A percentile compares a stretch with the other conserved stretches of the same genome.
Conservation (phyloP, 2,797 vertebrate genomes). For the Silurus lanzhouensis region DNA sequence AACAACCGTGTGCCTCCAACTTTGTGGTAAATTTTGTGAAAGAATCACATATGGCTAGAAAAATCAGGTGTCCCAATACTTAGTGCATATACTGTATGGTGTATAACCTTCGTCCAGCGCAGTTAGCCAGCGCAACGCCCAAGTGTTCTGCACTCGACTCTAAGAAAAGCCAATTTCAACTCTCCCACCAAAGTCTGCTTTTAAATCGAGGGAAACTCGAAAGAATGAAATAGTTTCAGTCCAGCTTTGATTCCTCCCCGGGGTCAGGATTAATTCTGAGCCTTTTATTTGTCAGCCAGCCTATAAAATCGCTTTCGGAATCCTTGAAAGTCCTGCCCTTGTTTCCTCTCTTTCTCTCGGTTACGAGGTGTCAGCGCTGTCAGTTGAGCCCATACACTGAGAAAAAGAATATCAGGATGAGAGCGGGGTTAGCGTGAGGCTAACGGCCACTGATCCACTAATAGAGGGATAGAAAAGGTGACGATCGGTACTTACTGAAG, state of each 20-base stretch:
- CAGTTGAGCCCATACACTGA: constrained; percentile 51
- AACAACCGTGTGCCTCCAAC: no score
- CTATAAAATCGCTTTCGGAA: constrained; percentile 65
- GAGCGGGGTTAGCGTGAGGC: constrained; percentile 30
- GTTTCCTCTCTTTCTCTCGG: constrained; percentile 76
- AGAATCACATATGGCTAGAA: no score
- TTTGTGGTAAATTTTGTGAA: no score
- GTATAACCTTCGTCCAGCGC: not conserved
- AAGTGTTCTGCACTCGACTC: constrained; percentile 59
- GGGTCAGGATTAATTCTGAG: constrained; percentile 59
- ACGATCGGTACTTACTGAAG: constrained; percentile 30
- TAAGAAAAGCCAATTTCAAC: constrained; percentile 55
- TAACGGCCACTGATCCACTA: constrained; percentile 27
- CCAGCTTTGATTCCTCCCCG: constrained; percentile 59
- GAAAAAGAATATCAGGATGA: constrained; percentile 49
- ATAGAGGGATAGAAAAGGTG: constrained; percentile 40
- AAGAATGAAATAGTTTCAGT: constrained; percentile 66
- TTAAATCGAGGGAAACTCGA: constrained; percentile 72
- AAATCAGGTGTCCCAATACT: no score
- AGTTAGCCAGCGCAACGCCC: constrained; percentile 59
- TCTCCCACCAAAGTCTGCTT: constrained; percentile 48
- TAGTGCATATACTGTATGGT: no score
- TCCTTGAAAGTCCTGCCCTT: constrained; percentile 54
- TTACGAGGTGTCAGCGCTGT: constrained; percentile 65
- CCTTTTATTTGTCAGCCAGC: constrained; percentile 65